phyloP scores from a whole-genome alignment of 2,113 vertebrate genomes.

The Hippocampus mohnikei region DNA sequence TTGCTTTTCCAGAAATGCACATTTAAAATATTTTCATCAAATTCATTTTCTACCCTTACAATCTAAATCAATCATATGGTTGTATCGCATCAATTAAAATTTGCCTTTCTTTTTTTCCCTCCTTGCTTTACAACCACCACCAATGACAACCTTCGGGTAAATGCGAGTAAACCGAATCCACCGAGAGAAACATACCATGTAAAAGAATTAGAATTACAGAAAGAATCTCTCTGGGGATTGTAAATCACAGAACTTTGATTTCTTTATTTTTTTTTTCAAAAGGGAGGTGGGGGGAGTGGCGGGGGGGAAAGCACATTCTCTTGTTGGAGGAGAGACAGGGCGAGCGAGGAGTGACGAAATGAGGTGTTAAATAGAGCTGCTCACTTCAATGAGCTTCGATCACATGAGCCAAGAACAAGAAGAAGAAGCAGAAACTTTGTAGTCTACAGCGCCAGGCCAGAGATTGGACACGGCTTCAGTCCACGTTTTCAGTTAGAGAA shows the following conservation, averaged over 20 bases:
- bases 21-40: too few species aligned
- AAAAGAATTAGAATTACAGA: neutral
- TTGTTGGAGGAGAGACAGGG: constrained; percentile 45
- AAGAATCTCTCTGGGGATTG: constrained; percentile 15
- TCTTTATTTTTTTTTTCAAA: constrained; percentile 73
- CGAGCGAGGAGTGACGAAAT: constrained; percentile 34
- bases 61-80: too few species aligned
- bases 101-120: too few species aligned
- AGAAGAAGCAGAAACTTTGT: constrained; percentile 21
- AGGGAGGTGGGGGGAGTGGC: constrained; percentile 48
- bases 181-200: neutral
- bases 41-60: too few species aligned
- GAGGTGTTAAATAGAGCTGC: constrained; percentile 66
- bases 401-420: constrained; percentile 61
- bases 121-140: too few species aligned
- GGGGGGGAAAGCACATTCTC: constrained; percentile 66
- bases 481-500: constrained; percentile 43
- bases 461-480: constrained; percentile 59
- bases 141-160: too few species aligned
- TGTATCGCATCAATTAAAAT: too few species aligned
- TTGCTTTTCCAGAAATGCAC: too few species aligned
- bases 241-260: constrained; percentile 73
- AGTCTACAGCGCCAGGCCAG: constrained; percentile 65
- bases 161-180: too few species aligned
- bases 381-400: constrained; percentile 57